These are phyloP conservation scores for Cydia fagiglandana DNA, from an alignment of 1,140 invertebrate species.

Conservation along the genomic window DNA sequence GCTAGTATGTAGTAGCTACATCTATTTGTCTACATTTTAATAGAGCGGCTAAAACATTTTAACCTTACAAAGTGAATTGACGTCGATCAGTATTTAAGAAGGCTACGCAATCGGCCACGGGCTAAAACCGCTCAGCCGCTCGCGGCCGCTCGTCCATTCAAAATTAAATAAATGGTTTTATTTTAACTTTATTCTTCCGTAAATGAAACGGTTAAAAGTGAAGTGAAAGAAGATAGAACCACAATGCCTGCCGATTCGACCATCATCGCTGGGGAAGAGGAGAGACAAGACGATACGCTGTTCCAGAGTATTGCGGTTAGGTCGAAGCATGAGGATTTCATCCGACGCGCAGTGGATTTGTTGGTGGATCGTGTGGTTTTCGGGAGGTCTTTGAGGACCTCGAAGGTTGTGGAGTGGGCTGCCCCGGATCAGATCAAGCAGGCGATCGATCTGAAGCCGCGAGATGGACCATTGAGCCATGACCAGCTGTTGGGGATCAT, in stretches of 20 bases:
- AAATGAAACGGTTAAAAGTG: conserved; percentile 37
- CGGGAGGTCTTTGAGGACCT: conserved; percentile 83
- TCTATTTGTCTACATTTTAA: background rate
- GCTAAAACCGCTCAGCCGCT: conserved; percentile 57
- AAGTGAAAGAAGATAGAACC: conserved; percentile 37
- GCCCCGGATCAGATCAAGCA: conserved; percentile 83
- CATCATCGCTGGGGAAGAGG: conserved; percentile 58
- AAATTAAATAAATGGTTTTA: conserved; percentile 45
- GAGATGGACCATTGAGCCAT: conserved; percentile 81
- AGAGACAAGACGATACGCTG: conserved; percentile 45
- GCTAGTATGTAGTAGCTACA: background rate
- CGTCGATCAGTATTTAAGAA: conserved; percentile 72
- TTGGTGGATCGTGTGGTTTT: conserved; percentile 88
- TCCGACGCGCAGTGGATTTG: conserved; percentile 84
- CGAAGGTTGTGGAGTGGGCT: conserved; percentile 87
- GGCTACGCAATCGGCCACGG: conserved; percentile 54
- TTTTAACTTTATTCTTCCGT: conserved; percentile 39
- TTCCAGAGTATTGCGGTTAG: conserved; percentile 80
- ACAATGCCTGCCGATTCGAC: conserved; percentile 74
- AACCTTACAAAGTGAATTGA: conserved; percentile 74
- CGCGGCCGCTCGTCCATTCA: conserved; percentile 57
- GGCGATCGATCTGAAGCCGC: conserved; percentile 84
- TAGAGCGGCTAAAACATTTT: conserved; percentile 44
- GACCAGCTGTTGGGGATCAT: conserved; percentile 84
- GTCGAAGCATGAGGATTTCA: conserved; percentile 84